phyloP scores from a whole-genome alignment of 2,888 invertebrate genomes.

The Ferdinandea cuprea region DNA sequence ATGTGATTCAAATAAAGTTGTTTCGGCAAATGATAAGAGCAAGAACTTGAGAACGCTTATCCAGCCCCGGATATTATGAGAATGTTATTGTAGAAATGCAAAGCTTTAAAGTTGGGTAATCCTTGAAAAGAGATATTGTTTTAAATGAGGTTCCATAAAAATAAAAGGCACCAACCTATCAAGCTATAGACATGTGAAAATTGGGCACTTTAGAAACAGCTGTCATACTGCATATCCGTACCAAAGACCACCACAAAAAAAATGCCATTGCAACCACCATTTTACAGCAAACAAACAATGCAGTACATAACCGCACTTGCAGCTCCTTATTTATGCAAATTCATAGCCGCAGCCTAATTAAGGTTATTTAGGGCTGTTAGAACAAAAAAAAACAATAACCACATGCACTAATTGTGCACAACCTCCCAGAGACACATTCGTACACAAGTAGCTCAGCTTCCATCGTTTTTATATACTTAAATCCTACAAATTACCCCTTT shows the following conservation, averaged over 20 bases:
- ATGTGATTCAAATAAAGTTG: neutral
- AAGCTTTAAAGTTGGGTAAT: too few species aligned
- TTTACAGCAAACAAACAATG: neutral
- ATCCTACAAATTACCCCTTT: slow-evolving; percentile 37
- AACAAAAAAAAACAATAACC: slow-evolving; percentile 14
- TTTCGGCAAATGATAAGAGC: neutral
- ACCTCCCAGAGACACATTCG: slow-evolving; percentile 33
- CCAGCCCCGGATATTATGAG: too few species aligned
- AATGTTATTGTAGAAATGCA: too few species aligned
- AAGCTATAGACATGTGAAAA: too few species aligned
- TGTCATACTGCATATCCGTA: too few species aligned
- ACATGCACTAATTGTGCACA: slow-evolving; percentile 48
- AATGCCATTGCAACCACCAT: neutral
- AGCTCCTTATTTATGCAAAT: slow-evolving; percentile 25
- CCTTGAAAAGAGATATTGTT: too few species aligned
- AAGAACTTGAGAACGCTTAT: too few species aligned
- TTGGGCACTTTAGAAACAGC: too few species aligned
- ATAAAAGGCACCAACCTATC: too few species aligned
- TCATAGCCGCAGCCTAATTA: slow-evolving; percentile 52
- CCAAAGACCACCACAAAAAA: neutral
- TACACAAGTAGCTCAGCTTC: neutral
- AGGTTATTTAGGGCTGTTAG: slow-evolving; percentile 25
- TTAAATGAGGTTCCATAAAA: too few species aligned
- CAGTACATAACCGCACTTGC: neutral
- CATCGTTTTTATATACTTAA: slow-evolving; percentile 25